phyloP scores from a whole-genome alignment of 2,888 invertebrate species.

The Pachydiplax longipennis region DNA sequence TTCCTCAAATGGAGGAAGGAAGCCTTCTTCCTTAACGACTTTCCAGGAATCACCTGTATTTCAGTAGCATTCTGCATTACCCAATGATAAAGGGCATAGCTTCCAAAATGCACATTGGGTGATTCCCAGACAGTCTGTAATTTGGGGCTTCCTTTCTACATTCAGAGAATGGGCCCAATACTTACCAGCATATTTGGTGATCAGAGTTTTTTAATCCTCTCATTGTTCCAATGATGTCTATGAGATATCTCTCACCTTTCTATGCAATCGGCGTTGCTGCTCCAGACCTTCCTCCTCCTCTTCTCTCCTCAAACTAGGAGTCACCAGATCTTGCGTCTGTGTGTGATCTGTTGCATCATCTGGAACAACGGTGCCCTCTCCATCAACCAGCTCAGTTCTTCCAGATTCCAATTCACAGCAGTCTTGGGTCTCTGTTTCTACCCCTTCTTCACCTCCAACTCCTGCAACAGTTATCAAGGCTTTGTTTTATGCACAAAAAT shows the following conservation, averaged over 20 bases:
- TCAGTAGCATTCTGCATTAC: too few relatives aligned
- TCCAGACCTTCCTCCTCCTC: conserved; percentile 24
- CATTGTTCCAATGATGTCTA: neutral
- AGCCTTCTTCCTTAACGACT: too few relatives aligned
- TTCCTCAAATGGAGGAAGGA: too few relatives aligned
- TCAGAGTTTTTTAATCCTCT: too few relatives aligned
- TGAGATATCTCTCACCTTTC: neutral
- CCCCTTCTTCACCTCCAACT: conserved; percentile 29
- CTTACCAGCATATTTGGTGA: too few relatives aligned
- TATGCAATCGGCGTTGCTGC: conserved; percentile 11
- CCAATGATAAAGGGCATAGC: too few relatives aligned
- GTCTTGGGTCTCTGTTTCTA: conserved; percentile 14
- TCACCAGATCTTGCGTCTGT: neutral
- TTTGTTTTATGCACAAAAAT: too few relatives aligned
- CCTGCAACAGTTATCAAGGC: neutral
- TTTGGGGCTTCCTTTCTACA: too few relatives aligned
- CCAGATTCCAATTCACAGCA: conserved; percentile 21
- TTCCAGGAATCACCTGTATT: too few relatives aligned
- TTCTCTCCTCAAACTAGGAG: neutral
- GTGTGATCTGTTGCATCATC: conserved; percentile 36
- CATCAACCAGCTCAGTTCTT: conserved; percentile 3
- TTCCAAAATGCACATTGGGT: too few relatives aligned
- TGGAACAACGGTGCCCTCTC: conserved; percentile 13
- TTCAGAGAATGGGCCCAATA: too few relatives aligned
- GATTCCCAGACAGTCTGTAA: too few relatives aligned